Conservation (phyloP, 2,797 vertebrate genomes). For the Melanotaenia boesemani region DNA sequence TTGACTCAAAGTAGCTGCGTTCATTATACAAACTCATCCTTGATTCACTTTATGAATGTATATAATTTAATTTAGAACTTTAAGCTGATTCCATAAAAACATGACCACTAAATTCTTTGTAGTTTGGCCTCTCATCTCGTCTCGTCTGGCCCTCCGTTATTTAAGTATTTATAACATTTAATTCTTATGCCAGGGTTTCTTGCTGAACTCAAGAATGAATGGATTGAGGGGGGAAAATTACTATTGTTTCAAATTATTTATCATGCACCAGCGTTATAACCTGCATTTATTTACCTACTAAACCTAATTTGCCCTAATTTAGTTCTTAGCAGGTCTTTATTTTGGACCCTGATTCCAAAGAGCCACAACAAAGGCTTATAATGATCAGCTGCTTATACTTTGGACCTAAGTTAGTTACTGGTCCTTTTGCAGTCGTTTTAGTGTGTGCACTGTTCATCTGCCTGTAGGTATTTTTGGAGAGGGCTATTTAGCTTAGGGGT, state of each 20-base stretch:
- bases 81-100: not conserved
- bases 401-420: not conserved
- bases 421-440: constrained; percentile 9
- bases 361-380: not conserved
- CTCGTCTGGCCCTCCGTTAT: not conserved
- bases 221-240: no score
- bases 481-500: constrained; percentile 30
- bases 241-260: no score
- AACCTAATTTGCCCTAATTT: not conserved
- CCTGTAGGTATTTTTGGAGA: constrained; percentile 40
- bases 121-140: not conserved
- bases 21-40: no score
- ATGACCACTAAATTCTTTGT: not conserved
- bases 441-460: constrained; percentile 32
- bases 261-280: no score
- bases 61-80: not conserved
- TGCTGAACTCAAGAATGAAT: not conserved
- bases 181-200: not conserved
- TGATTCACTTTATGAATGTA: not conserved
- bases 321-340: not conserved
- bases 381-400: constrained; percentile 6
- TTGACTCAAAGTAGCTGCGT: no score
- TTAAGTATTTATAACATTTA: not conserved
- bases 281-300: not conserved
- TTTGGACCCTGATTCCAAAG: not conserved